Conservation (phyloP, 2,797 vertebrate genomes). For the Triplophysa yarkandensis region DNA sequence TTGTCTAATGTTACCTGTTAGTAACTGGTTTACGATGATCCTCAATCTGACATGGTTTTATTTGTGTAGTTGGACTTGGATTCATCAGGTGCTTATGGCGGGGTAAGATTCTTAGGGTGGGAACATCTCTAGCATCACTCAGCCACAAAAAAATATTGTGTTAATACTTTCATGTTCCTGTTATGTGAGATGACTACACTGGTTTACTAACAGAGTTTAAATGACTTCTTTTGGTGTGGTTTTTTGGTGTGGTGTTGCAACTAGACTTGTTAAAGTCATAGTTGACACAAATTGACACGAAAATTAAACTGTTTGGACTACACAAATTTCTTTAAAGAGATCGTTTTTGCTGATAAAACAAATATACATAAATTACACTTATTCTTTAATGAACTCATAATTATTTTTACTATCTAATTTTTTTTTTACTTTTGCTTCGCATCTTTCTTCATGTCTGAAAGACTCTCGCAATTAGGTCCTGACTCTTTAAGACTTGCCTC, state of each 20-base stretch:
- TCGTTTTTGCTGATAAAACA: too few species aligned
- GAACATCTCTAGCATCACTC: slow-evolving; percentile 10
- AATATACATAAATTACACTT: too few species aligned
- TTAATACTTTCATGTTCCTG: slow-evolving; percentile 6
- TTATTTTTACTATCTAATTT: too few species aligned
- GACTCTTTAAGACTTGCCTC: too few species aligned
- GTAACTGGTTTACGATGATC: background rate
- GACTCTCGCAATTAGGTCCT: too few species aligned
- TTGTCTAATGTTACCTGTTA: too few species aligned
- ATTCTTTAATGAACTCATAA: too few species aligned
- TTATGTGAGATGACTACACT: background rate
- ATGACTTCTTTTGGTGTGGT: background rate
- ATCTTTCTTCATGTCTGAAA: too few species aligned
- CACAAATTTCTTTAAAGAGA: too few species aligned
- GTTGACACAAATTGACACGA: too few species aligned
- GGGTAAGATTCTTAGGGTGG: slow-evolving; percentile 61
- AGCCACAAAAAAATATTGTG: background rate
- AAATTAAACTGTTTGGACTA: too few species aligned
- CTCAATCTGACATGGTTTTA: slow-evolving; percentile 20
- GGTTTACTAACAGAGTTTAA: background rate
- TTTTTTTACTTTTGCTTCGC: too few species aligned
- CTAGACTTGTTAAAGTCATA: background rate
- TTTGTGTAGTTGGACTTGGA: slow-evolving; percentile 72
- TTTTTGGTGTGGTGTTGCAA: slow-evolving; percentile 16
- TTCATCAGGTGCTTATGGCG: slow-evolving; percentile 60